Base-by-base conservation (phyloP, 2,113 vertebrate species). In the Phyllostomus discolor region DNA sequence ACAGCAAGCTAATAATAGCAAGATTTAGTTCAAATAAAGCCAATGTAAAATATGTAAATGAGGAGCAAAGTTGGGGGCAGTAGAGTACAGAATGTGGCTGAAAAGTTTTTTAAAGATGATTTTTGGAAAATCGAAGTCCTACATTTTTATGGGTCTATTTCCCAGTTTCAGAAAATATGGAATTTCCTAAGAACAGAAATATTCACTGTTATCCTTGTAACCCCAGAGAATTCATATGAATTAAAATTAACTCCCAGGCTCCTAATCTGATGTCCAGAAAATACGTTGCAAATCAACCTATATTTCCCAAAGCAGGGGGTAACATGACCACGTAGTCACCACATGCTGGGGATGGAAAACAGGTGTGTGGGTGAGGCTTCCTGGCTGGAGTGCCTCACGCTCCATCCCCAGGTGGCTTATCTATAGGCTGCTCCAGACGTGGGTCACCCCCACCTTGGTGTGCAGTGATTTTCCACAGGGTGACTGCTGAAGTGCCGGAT, bases 281-380 rank as follows among this genome's bases (percentile, higher is more conserved):
- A 96, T 57, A 83, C 50, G 84, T 76, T 92, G 66, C 81, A 95
- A 94, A 94, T 87, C 93, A 92, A 66, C 52, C 41, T 38, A 15
- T 46, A 86, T 95, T 97, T 97, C 93, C 97, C 94, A 91, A 86
- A 96, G 93, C 82, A 97, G 64, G 46, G 91, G 57, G 57, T 59
- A 83, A 80, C 15, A 41, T 89, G 87, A 75, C 92, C 92, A 76
- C 28, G 0, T 5, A 67, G 73, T 20, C 54, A 9, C 54, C 95
- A 75, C 57, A 62, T 31, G 57, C 81, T 85, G 57, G n/a, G 81
- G 62, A 96, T 95, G 94, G 95, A 96, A 97, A 96, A 90, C 95
- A 97, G 94, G 95, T 94, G 96, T 72, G 73, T 9, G 70, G 72
- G 50, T 3, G 62, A 91, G 88, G 72, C 88, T 92, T 85, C 96